Evolutionary conservation across 2,888 invertebrate species (phyloP), one percentile per base, ranked within the genome.

Genomic region (Calephelis perditalis): DNA sequence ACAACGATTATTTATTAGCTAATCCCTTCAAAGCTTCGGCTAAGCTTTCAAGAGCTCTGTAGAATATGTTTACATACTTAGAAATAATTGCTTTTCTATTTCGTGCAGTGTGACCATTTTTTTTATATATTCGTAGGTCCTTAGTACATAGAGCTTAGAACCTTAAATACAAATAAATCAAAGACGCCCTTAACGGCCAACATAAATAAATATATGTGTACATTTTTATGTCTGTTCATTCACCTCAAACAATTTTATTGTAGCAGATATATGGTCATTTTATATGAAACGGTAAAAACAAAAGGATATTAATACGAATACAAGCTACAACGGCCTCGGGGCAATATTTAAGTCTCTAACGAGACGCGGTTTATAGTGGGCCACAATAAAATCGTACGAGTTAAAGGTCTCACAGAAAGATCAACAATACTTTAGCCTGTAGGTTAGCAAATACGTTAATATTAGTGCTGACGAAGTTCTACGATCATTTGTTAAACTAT

Each of bases 311-410:
- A 54, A 54, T 54, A 52, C 52, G 52, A 52, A 52, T 52, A 36
- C 52, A 54, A 54, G 52, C 36, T 54, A 54, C 52, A 36, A 46
- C 57, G 44, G 57, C 57, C 57, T 35, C 45, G 26, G 35, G 57
- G 57, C 57, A 57, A 57, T 57, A 44, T 46, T 45, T 44, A 54
- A 54, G 52, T 12, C 43, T 44, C 57, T 57, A 57, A 57, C 57
- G 57, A 57, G 57, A 37, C 46, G 46, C 44, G 35, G 11, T 57
- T 57, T 57, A 57, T 57, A 57, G 57, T 46, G 57, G 44, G 15
- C 15, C 46, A 57, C 57, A 57, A 57, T 57, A 57, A 56, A 60
- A 40, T 40, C 40, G 8, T 40, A 40, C 40, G 40, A 40, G 40
- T 40, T 2, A 2, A 8, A 40, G 40, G 40, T 40, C 40, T 5